phyloP scores from a whole-genome alignment of 1,140 invertebrate genomes.

The Drosophila quadrilineata region DNA sequence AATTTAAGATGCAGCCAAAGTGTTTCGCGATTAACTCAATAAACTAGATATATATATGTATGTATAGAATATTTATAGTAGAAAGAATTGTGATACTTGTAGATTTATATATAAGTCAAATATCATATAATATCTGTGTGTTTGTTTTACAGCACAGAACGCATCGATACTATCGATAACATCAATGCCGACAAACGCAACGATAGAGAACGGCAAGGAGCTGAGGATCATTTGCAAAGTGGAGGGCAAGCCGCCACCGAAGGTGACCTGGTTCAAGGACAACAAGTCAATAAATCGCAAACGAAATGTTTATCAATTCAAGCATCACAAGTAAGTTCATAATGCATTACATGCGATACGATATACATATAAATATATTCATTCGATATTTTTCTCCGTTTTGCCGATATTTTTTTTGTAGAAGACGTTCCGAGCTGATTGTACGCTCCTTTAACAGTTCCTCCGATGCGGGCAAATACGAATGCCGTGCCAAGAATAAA shows the following conservation, averaged over 20 bases:
- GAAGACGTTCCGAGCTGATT: slow-evolving; percentile 89
- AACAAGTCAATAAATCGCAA: slow-evolving; percentile 83
- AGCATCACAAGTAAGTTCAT: slow-evolving; percentile 76
- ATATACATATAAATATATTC: not conserved
- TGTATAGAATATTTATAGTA: too few relatives aligned
- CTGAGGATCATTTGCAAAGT: slow-evolving; percentile 87
- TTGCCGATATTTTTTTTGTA: slow-evolving; percentile 75
- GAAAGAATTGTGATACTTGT: too few relatives aligned
- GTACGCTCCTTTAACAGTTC: slow-evolving; percentile 86
- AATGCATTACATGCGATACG: not conserved
- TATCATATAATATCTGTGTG: slow-evolving; percentile 32
- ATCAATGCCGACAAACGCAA: slow-evolving; percentile 54
- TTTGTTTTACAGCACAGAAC: slow-evolving; percentile 79
- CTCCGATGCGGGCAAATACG: slow-evolving; percentile 87
- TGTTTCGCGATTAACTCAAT: not conserved
- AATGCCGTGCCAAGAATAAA: slow-evolving; percentile 86
- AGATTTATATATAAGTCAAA: too few relatives aligned
- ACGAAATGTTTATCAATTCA: slow-evolving; percentile 77
- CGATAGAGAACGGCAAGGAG: slow-evolving; percentile 82
- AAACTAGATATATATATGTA: not conserved
- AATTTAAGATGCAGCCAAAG: slow-evolving; percentile 16
- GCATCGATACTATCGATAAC: slow-evolving; percentile 70
- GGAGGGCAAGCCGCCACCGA: slow-evolving; percentile 86
- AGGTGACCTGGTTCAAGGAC: slow-evolving; percentile 88
- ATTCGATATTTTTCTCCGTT: not conserved